These are phyloP conservation scores for Drosophila birchii DNA, from an alignment of 2,888 invertebrate species.

Conservation along the genomic window DNA sequence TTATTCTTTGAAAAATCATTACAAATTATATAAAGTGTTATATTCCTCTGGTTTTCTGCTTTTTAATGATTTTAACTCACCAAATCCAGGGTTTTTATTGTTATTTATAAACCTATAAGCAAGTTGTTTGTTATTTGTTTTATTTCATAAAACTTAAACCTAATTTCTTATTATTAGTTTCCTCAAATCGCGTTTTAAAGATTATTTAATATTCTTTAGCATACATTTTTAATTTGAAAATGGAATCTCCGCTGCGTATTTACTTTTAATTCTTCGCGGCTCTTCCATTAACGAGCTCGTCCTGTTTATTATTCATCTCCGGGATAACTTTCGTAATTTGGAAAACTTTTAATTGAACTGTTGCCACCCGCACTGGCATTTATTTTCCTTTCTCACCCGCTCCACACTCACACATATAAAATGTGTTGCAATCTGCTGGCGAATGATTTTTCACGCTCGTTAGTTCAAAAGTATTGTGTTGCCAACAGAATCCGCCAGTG, in stretches of 20 bases:
- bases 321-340: constrained; percentile 48
- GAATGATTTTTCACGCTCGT: constrained; percentile 73
- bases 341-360: constrained; percentile 54
- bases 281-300: constrained; percentile 33
- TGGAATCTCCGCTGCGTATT: constrained; percentile 26
- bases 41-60: no score
- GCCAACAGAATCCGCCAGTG: constrained; percentile 14
- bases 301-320: constrained; percentile 43
- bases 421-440: constrained; percentile 66
- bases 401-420: constrained; percentile 47
- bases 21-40: no score
- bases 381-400: constrained; percentile 1
- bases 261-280: constrained; percentile 42
- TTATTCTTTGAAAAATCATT: no score
- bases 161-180: background rate
- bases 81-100: no score
- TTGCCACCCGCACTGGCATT: constrained; percentile 31
- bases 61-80: no score
- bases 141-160: no score
- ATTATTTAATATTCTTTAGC: background rate
- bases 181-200: no score
- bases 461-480: constrained; percentile 60
- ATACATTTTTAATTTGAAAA: constrained; percentile 7
- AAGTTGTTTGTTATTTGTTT: no score
- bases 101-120: no score